A percentile compares a stretch with the other conserved stretches of the same genome.
Evolutionary conservation across 2,888 invertebrate species (phyloP).

Genomic region (Pachliopta kotzebuea): DNA sequence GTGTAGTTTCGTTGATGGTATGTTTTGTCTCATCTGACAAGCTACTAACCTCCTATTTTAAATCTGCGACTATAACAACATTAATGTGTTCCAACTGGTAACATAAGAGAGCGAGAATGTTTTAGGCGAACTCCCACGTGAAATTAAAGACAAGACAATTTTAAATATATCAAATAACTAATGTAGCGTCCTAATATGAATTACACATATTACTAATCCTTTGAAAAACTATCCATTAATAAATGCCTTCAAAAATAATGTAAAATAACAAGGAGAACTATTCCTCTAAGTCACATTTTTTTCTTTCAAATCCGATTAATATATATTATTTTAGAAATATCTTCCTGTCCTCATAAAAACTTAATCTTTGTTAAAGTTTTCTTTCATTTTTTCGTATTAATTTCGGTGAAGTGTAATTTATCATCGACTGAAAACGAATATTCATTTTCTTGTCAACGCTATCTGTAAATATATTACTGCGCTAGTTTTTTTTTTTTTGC

Average conservation of each 20-base stretch:
- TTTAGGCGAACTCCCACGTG: too few species aligned
- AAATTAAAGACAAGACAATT: too few species aligned
- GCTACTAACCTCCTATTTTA: too few species aligned
- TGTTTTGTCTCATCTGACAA: too few species aligned
- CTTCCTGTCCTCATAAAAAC: conserved; percentile 9
- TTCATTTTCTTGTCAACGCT: conserved; percentile 27
- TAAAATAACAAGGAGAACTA: background rate
- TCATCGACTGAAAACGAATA: conserved; percentile 24
- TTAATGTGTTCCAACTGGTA: too few species aligned
- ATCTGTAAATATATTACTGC: conserved; percentile 27
- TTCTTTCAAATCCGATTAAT: background rate
- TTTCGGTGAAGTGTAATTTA: conserved; percentile 19
- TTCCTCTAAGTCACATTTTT: background rate
- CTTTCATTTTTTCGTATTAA: conserved; percentile 18
- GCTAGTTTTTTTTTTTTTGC: conserved; percentile 22
- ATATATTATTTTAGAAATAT: background rate
- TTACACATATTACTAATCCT: too few species aligned
- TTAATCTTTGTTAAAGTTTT: conserved; percentile 21
- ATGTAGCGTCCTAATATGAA: too few species aligned
- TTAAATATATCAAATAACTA: too few species aligned
- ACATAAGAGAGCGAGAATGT: too few species aligned
- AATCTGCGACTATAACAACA: too few species aligned
- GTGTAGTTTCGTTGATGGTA: too few species aligned
- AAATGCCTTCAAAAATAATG: background rate
- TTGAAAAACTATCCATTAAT: too few species aligned